A percentile compares a stretch with the other conserved stretches of the same genome.
phyloP scores from a whole-genome alignment of 2,113 vertebrate genomes.

The Pelecanoides urinatrix region DNA sequence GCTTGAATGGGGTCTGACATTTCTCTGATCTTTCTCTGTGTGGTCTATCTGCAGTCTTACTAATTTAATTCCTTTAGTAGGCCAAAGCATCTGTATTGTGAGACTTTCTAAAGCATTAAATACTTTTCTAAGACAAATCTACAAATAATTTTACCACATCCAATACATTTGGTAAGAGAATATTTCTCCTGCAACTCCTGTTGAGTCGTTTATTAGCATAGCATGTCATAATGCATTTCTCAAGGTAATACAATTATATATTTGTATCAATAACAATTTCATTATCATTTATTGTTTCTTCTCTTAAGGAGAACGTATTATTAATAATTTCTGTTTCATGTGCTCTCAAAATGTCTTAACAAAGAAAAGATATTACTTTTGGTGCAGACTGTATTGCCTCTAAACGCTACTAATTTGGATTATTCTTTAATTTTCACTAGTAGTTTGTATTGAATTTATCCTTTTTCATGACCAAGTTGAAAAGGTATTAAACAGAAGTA shows the following conservation, averaged over 20 bases:
- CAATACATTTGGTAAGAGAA: neutral
- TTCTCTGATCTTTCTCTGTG: neutral
- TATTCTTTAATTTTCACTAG: neutral
- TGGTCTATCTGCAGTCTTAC: neutral
- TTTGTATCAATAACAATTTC: neutral
- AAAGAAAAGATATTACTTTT: neutral
- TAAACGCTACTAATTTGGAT: neutral
- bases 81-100: neutral
- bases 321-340: neutral
- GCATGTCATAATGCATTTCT: neutral
- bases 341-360: neutral
- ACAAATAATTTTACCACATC: neutral
- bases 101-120: neutral
- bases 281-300: neutral
- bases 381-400: neutral
- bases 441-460: neutral
- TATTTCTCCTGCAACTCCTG: neutral
- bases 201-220: neutral
- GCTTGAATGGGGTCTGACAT: neutral
- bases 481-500: neutral
- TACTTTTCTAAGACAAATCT: neutral
- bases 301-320: neutral
- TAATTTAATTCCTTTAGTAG: neutral
- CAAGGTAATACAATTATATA: neutral
- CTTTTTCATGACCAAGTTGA: neutral